Percentiles rank a stretch among this genome's conserved stretches.
phyloP scores from a whole-genome alignment of 1,140 invertebrate genomes.

The Calycopis cecrops region DNA sequence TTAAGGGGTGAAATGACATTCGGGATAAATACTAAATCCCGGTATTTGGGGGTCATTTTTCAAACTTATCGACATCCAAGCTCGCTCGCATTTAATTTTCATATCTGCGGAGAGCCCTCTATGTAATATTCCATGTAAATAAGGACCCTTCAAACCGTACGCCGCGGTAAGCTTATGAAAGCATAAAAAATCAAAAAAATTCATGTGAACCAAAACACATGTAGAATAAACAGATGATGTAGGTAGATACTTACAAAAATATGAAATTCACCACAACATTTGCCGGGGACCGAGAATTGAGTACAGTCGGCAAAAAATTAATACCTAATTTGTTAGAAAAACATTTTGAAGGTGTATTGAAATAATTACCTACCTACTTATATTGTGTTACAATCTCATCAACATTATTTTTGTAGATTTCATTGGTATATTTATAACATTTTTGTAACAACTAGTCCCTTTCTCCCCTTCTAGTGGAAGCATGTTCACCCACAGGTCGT shows the following conservation, averaged over 20 bases:
- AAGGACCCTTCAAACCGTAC: slow-evolving; percentile 30
- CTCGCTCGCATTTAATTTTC: slow-evolving; percentile 8
- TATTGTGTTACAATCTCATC: no score
- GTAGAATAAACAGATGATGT: slow-evolving; percentile 71
- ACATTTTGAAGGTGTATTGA: no score
- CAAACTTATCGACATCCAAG: slow-evolving; percentile 34
- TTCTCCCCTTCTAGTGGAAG: no score
- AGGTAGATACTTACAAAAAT: slow-evolving; percentile 75
- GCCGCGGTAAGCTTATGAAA: slow-evolving; percentile 63
- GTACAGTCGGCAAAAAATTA: slow-evolving; percentile 42
- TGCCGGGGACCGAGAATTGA: slow-evolving; percentile 52
- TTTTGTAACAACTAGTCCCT: no score
- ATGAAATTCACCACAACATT: slow-evolving; percentile 75
- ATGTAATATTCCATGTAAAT: slow-evolving; percentile 35
- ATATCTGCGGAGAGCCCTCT: slow-evolving; percentile 26
- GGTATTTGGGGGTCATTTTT: slow-evolving; percentile 62
- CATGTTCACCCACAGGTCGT: no score
- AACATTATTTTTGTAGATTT: no score
- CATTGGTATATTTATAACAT: no score
- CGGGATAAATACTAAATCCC: slow-evolving; percentile 56
- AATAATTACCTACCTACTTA: no score
- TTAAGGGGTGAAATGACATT: slow-evolving; percentile 71
- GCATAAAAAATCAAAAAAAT: slow-evolving; percentile 71
- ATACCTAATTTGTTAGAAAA: slow-evolving; percentile 2
- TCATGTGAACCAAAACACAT: slow-evolving; percentile 74